A percentile compares a stretch with the other conserved stretches of the same genome.
These are phyloP conservation scores for Lasioglossum oenotherae DNA, from an alignment of 2,888 invertebrate genomes.

Conservation along the genomic window DNA sequence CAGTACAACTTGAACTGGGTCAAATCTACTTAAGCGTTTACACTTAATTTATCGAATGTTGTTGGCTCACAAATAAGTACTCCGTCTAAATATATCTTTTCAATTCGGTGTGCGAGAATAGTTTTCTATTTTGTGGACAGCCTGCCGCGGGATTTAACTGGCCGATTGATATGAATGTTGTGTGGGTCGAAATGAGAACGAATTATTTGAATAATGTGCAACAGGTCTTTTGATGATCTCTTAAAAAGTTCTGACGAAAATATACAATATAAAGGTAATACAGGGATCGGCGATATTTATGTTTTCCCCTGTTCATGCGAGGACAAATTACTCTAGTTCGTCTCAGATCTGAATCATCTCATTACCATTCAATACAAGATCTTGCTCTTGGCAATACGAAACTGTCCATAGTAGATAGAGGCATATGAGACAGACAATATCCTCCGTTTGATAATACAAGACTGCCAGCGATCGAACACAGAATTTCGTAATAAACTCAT, in stretches of 20 bases:
- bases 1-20: conserved; percentile 62
- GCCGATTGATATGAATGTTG: background rate
- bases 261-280: background rate
- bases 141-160: background rate
- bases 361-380: background rate
- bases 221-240: background rate
- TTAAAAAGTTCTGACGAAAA: background rate
- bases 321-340: background rate
- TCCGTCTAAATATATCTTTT: conserved; percentile 55
- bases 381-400: background rate
- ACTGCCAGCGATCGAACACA: too few relatives aligned
- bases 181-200: background rate
- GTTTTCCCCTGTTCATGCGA: background rate
- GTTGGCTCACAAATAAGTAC: conserved; percentile 64
- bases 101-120: conserved; percentile 57
- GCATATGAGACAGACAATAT: background rate
- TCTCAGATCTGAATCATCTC: background rate
- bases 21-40: conserved; percentile 66
- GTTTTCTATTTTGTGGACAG: conserved; percentile 30
- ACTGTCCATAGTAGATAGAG: background rate
- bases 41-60: conserved; percentile 66
- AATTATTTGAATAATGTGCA: background rate
- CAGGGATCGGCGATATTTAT: background rate
- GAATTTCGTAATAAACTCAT: background rate
- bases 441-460: too few relatives aligned